These are phyloP conservation scores for Cylas formicarius DNA, from an alignment of 1,140 invertebrate genomes.

Conservation along the genomic window DNA sequence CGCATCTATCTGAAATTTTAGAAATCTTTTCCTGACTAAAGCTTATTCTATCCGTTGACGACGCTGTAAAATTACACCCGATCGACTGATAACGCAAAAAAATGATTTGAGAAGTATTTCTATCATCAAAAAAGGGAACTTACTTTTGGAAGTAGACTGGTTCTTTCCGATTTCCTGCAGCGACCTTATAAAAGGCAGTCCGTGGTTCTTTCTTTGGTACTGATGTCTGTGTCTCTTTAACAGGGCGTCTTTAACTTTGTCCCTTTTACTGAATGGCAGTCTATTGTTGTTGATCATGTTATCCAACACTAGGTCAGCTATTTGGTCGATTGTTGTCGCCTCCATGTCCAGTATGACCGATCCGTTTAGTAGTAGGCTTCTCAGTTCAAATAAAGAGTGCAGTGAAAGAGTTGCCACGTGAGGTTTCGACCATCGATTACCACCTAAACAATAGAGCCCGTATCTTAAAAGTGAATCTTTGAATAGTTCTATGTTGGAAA, in stretches of 20 bases:
- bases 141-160: conserved; percentile 92
- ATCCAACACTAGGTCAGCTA: conserved; percentile 86
- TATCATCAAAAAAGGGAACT: conserved; percentile 48
- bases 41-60: conserved; percentile 3
- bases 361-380: conserved; percentile 81
- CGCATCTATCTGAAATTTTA: conserved; percentile 23
- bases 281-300: conserved; percentile 76
- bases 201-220: conserved; percentile 78
- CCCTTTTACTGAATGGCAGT: conserved; percentile 66
- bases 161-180: conserved; percentile 94
- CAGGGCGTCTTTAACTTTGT: conserved; percentile 80
- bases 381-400: conserved; percentile 83
- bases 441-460: conserved; percentile 43
- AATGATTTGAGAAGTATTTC: background rate
- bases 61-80: no score
- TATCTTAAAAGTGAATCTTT: conserved; percentile 34
- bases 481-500: no score
- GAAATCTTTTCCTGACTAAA: conserved; percentile 6
- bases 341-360: conserved; percentile 89
- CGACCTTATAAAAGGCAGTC: conserved; percentile 89
- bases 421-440: conserved; percentile 91
- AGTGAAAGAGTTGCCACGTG: conserved; percentile 88
- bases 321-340: conserved; percentile 72
- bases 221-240: conserved; percentile 91
- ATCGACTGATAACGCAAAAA: no score